Evolutionary conservation across 2,113 vertebrate genomes (phyloP), one percentile per base, ranked within the genome.

Genomic region (Brachionichthys hirsutus): DNA sequence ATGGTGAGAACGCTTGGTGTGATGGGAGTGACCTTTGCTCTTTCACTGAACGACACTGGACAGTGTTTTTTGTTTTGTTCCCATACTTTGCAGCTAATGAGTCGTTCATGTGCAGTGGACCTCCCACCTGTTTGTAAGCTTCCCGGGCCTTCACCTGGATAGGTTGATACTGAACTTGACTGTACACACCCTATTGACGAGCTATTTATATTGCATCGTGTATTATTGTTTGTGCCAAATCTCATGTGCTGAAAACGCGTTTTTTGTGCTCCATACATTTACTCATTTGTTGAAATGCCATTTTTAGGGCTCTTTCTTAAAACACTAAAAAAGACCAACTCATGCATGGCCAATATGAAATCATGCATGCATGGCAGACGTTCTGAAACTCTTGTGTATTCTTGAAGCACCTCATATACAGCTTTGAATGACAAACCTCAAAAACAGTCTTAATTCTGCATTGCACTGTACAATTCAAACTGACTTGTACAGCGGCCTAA

Each of bases 181-280:
- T 84, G 77, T 87, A 84, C 75, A 87, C 85, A 84, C 80, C 84
- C 68, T 85, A 77, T 83, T 82, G 81, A 87, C 86, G 73, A 84
- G 82, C 77, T 85, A 85, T 89, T 89, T 88, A 81, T 88, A 87
- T 83, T 84, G 75, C 85, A 87, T 86, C 85, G 85, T 82, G 84
- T 81, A 87, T 88, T 88, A 87, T 86, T 45, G 86, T 90, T 78
- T 89, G 90, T 90, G 91, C 91, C 88, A 92, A 92, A 89, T 82
- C 78, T 80, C 78, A 82, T 80, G 81, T 87, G 58, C 19, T 10
- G 62, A 85, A 18, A 62, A 80, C 43, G 70, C 84, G 63, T 80
- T 79, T 78, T 86, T 85, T 80, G 87, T 88, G 87, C 83, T 88
- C 83, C 83, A 70, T 84, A 89, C 69, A 80, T 77, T 83, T 83